Base-by-base conservation (phyloP, 2,888 invertebrate species). In the Homarus gammarus region DNA sequence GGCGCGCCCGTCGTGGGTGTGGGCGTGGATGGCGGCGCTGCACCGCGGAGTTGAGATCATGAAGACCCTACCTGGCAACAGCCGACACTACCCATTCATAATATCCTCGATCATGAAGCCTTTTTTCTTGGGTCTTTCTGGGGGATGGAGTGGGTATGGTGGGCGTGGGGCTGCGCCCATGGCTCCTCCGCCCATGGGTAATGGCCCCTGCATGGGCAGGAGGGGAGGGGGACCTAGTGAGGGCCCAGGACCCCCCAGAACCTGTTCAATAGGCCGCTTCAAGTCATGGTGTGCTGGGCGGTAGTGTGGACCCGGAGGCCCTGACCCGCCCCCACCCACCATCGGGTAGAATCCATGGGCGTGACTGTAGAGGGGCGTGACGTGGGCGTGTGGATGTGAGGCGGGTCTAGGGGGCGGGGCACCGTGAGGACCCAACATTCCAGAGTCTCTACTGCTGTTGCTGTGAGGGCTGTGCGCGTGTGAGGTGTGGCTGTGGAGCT, bases 91-190 rank as follows among this genome's bases (percentile, higher is more conserved):
- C 38, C 90, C 72, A 64, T 89, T 91, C 90, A 91, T 91, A 49
- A 91, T 91, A 72, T 91, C 91, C 56, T 91, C 91, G 38, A 91
- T 91, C 91, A 91, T 91, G 84, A 91, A 91, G 2, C 91, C 91
- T 64, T 90, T 91, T 79, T 90, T 91, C 85, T 90, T 90, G 73
- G 91, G 91, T 51, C 89, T 86, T 61, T 87, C 89, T 31, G 89
- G 86, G 5, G 86, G 82, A 64, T 86, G 83, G 12, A 77, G 83
- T 15, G 86, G 90, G 61, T 90, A 86, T 12, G 78, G 87, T 56
- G 68, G 86, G 72, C 72, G 85, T 38, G 85, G 79, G n/a, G 82
- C 64, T 49, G 78, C 81, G 36, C 89, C 84, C 78, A 81, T 78
- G 40, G 72, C 70, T n/a, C 86, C 77, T 22, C 90, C 81, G 31